Conservation (phyloP, 1,140 invertebrate species). For the Eulimnadia texana region DNA sequence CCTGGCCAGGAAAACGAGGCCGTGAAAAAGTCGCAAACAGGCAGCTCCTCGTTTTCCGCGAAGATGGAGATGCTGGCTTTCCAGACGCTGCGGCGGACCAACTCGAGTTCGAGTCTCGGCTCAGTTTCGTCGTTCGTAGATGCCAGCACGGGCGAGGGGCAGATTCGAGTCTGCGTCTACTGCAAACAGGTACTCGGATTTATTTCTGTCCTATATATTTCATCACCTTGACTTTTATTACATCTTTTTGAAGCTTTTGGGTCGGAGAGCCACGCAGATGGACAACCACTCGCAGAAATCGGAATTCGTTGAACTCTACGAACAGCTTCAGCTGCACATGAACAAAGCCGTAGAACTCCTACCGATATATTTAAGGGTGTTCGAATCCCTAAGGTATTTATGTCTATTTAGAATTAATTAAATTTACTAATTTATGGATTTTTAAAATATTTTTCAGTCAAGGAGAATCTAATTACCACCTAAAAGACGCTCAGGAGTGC, state of each 20-base stretch:
- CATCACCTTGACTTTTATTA: background rate
- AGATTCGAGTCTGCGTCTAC: constrained; percentile 63
- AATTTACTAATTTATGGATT: background rate
- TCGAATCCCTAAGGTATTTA: constrained; percentile 44
- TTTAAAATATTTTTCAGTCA: constrained; percentile 35
- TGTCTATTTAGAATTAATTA: background rate
- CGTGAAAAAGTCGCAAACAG: background rate
- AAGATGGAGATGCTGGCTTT: background rate
- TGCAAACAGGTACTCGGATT: constrained; percentile 40
- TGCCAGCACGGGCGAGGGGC: constrained; percentile 39
- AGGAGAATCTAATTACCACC: constrained; percentile 72
- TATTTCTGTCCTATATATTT: background rate
- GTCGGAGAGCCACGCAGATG: constrained; percentile 59
- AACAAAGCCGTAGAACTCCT: constrained; percentile 58
- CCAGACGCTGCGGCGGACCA: constrained; percentile 20
- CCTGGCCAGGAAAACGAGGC: background rate
- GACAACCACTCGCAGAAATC: constrained; percentile 64
- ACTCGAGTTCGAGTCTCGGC: constrained; percentile 28
- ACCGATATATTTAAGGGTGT: constrained; percentile 74
- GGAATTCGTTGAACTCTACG: constrained; percentile 64
- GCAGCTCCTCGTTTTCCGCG: background rate
- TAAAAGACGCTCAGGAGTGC: constrained; percentile 65
- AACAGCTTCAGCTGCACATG: constrained; percentile 56
- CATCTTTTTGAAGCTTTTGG: constrained; percentile 43
- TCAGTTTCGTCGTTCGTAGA: constrained; percentile 34